Percentiles rank a stretch among this genome's conserved stretches.
These are phyloP conservation scores for Drosophila nigritarsus DNA, from an alignment of 2,888 invertebrate species.

Conservation along the genomic window DNA sequence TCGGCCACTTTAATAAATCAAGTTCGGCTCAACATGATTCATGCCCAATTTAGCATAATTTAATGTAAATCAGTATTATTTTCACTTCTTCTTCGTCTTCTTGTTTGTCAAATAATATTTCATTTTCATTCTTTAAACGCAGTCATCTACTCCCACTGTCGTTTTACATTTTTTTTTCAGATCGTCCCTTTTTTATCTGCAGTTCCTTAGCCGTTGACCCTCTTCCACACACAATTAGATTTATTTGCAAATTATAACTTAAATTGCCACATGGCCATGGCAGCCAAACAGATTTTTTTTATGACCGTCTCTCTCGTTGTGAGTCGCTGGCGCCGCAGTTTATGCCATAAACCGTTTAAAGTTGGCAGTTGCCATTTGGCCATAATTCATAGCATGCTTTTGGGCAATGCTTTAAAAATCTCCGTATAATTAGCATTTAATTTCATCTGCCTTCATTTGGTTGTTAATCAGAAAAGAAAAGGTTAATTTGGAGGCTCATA, in stretches of 20 bases:
- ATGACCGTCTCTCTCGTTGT: slow-evolving; percentile 13
- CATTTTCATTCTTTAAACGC: slow-evolving; percentile 1
- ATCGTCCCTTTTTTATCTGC: slow-evolving; percentile 22
- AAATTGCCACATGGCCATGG: slow-evolving; percentile 52
- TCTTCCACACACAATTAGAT: slow-evolving; percentile 70
- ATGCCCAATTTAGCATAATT: slow-evolving; percentile 1
- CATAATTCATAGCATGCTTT: slow-evolving; percentile 68
- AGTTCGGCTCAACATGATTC: not conserved
- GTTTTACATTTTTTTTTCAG: slow-evolving; percentile 5
- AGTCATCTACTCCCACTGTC: not conserved
- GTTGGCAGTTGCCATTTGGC: slow-evolving; percentile 42
- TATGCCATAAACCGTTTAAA: slow-evolving; percentile 59
- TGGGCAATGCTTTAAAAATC: slow-evolving; percentile 36
- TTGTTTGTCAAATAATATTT: slow-evolving; percentile 1
- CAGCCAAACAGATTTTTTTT: slow-evolving; percentile 30
- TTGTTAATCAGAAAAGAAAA: slow-evolving; percentile 53
- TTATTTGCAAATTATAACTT: slow-evolving; percentile 74
- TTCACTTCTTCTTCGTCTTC: not conserved
- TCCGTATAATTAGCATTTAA: slow-evolving; percentile 66
- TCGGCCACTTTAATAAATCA: not conserved
- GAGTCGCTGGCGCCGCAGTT: slow-evolving; percentile 33
- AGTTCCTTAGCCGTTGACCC: slow-evolving; percentile 35
- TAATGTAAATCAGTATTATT: slow-evolving; percentile 6
- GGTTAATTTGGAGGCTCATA: slow-evolving; percentile 59
- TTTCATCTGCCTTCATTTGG: slow-evolving; percentile 25